Percentiles rank a stretch among this genome's conserved stretches.
These are phyloP conservation scores for Actinia tenebrosa DNA, from an alignment of 64 coral and sea anemone genomes.

Conservation along the genomic window DNA sequence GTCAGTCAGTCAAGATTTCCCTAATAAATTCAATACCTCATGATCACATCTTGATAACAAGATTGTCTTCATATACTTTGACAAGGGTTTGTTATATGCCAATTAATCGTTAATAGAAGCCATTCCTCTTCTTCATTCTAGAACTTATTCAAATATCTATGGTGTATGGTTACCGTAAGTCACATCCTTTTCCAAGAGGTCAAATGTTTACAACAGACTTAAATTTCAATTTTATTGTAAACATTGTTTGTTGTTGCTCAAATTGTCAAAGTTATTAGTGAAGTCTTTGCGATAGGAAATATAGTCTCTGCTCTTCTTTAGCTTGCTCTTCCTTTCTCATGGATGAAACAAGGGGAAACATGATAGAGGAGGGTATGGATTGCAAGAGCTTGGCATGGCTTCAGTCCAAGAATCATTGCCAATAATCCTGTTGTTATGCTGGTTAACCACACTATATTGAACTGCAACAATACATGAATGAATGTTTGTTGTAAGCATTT, in stretches of 20 bases:
- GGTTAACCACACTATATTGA: not conserved
- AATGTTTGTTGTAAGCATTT: not conserved
- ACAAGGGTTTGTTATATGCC: not conserved
- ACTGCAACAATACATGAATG: not conserved
- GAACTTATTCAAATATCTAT: not conserved
- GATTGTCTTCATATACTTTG: not conserved
- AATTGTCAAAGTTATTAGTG: not conserved
- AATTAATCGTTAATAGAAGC: not conserved
- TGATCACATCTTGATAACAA: not conserved
- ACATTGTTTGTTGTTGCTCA: not conserved
- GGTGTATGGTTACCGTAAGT: not conserved
- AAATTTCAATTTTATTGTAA: not conserved
- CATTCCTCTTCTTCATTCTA: slow-evolving; percentile 3
- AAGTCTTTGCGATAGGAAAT: too few species aligned
- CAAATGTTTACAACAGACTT: not conserved
- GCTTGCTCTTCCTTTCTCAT: too few species aligned
- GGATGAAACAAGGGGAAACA: too few species aligned
- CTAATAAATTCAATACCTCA: not conserved
- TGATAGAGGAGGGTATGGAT: not conserved
- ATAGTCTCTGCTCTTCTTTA: too few species aligned
- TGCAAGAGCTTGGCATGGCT: not conserved
- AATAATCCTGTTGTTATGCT: not conserved
- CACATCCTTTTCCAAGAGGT: not conserved
- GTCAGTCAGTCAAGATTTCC: not conserved
- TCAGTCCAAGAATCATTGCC: not conserved